Percentiles rank a stretch among this genome's conserved stretches.
Conservation (phyloP, 1,140 invertebrate species). For the Archegozetes longisetosus region DNA sequence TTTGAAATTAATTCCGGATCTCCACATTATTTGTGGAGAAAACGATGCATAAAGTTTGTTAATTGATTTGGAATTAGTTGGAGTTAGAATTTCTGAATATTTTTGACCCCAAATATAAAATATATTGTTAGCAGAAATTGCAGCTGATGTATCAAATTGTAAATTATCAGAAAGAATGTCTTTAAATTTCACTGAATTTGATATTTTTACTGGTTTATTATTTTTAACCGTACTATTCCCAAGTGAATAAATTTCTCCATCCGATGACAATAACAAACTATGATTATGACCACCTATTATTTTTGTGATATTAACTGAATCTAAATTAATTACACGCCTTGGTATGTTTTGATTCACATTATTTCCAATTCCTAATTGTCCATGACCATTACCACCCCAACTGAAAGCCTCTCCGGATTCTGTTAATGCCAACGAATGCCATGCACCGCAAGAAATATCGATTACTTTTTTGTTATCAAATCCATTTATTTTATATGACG, state of each 20-base stretch:
- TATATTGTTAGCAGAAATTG: too few species aligned
- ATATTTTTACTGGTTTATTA: too few species aligned
- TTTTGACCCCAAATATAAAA: too few species aligned
- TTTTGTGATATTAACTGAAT: slow-evolving; percentile 32
- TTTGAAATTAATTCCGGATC: too few species aligned
- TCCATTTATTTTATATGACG: slow-evolving; percentile 1
- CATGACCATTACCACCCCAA: slow-evolving; percentile 54
- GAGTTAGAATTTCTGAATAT: too few species aligned
- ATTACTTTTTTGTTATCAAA: slow-evolving; percentile 36
- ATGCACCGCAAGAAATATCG: slow-evolving; percentile 46
- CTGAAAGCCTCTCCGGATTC: slow-evolving; percentile 44
- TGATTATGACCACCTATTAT: slow-evolving; percentile 41
- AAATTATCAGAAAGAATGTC: too few species aligned
- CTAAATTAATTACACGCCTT: slow-evolving; percentile 25
- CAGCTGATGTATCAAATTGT: too few species aligned
- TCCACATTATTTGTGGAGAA: too few species aligned
- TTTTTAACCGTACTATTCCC: too few species aligned
- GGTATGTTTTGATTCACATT: slow-evolving; percentile 31
- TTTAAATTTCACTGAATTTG: too few species aligned
- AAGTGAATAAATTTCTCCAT: slow-evolving; percentile 48
- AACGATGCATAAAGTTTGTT: too few species aligned
- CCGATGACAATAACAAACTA: slow-evolving; percentile 41
- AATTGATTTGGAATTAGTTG: too few species aligned
- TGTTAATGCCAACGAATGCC: slow-evolving; percentile 46
- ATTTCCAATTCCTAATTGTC: slow-evolving; percentile 46